Conservation (phyloP, 2,888 invertebrate species). For the Strigamia crassipes region DNA sequence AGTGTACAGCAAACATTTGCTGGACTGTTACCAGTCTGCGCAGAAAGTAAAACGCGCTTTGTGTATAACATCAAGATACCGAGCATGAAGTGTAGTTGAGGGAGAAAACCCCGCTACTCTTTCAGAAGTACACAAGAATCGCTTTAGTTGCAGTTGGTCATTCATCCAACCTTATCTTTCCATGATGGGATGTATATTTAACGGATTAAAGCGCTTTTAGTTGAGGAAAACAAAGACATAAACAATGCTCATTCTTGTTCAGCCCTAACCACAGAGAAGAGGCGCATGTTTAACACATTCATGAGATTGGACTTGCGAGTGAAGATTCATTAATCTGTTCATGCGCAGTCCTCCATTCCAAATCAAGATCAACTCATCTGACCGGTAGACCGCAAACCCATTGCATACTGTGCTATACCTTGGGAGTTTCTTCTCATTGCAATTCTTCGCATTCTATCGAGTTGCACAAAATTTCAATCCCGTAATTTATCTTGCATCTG, state of each 20-base stretch:
- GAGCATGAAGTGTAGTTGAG: too few species aligned
- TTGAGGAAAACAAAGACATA: too few species aligned
- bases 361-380: not conserved
- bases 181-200: too few species aligned
- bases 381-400: conserved; percentile 4
- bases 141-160: too few species aligned
- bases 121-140: too few species aligned
- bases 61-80: too few species aligned
- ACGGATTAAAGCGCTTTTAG: too few species aligned
- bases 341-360: not conserved
- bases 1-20: too few species aligned
- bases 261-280: not conserved
- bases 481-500: not conserved
- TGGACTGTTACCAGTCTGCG: too few species aligned
- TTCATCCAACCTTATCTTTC: too few species aligned
- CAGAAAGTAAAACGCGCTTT: too few species aligned
- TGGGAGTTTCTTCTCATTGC: not conserved
- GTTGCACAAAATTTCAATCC: not conserved
- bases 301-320: not conserved
- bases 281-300: not conserved
- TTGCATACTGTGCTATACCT: not conserved
- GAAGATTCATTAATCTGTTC: not conserved
- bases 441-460: not conserved
- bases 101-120: too few species aligned
- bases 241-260: not conserved